A percentile compares a stretch with the other conserved stretches of the same genome.
Evolutionary conservation across 2,888 invertebrate species (phyloP).

Genomic region (Schizotus pectinicornis): DNA sequence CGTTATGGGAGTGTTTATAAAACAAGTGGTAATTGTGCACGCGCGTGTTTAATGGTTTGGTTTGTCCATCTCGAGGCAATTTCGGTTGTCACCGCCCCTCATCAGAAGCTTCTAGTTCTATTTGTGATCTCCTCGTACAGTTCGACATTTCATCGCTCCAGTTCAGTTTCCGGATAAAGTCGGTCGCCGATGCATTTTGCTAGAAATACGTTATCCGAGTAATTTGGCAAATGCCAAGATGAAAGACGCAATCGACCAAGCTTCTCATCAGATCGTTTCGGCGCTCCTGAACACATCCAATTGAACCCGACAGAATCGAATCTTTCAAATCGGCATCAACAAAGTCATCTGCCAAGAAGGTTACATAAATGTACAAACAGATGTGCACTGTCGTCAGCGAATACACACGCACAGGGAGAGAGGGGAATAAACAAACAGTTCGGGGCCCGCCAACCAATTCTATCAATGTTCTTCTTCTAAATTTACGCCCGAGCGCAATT

Average conservation of each 20-base stretch:
- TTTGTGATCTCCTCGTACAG: background rate
- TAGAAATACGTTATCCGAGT: constrained; percentile 5
- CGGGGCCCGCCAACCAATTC: constrained; percentile 20
- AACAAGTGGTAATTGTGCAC: no score
- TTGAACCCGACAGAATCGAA: constrained; percentile 9
- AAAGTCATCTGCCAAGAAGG: constrained; percentile 27
- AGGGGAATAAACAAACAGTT: constrained; percentile 20
- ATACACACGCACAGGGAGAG: background rate
- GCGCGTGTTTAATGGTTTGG: no score
- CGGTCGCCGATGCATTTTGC: background rate
- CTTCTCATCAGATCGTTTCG: no score
- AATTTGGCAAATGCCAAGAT: constrained; percentile 5
- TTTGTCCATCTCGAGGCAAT: no score
- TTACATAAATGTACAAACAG: constrained; percentile 27
- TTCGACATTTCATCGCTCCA: constrained; percentile 1
- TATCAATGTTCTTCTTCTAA: constrained; percentile 2
- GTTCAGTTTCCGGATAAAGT: constrained; percentile 4
- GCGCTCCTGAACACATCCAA: background rate
- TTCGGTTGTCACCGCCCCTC: no score
- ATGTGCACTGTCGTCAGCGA: constrained; percentile 25
- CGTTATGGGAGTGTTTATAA: no score
- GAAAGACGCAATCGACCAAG: no score
- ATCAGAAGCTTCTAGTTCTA: no score
- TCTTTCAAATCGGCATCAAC: constrained; percentile 25
- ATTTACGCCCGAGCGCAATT: constrained; percentile 1